Evolutionary conservation across 2,113 vertebrate species (phyloP).

Genomic region (Halcyon malimbica): DNA sequence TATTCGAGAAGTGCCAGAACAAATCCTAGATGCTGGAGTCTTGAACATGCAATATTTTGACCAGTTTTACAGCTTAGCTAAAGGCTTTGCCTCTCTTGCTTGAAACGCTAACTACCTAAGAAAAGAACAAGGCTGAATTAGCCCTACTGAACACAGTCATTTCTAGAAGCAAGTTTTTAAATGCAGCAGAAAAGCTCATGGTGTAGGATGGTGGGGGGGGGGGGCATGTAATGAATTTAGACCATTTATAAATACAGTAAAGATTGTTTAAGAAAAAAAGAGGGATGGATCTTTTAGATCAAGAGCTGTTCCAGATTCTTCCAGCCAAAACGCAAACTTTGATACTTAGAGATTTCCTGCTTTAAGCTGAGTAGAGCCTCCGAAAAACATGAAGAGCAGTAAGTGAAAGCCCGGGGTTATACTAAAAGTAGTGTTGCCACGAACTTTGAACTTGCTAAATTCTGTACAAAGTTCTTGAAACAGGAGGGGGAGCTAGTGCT

Average conservation of each 20-base stretch:
- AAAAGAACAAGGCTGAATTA: neutral
- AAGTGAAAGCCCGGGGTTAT: neutral
- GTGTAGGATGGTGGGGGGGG: rapidly evolving
- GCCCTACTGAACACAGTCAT: neutral
- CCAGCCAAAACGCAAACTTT: neutral
- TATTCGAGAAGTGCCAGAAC: neutral
- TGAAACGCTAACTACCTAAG: neutral
- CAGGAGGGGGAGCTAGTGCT: slow-evolving; percentile 40
- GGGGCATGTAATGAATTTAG: neutral
- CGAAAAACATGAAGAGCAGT: neutral
- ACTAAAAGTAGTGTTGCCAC: neutral
- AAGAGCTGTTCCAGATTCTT: neutral
- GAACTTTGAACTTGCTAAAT: neutral
- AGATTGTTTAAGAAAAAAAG: neutral
- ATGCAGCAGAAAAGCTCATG: neutral
- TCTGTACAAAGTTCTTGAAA: neutral
- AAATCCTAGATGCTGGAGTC: neutral
- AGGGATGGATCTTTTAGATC: neutral
- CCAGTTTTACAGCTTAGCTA: neutral
- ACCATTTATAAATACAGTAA: neutral
- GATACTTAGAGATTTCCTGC: neutral
- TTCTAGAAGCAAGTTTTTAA: neutral
- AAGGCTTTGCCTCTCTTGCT: neutral
- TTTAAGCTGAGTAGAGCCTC: neutral
- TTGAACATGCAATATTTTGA: neutral